Evolutionary conservation across 2,113 vertebrate species (phyloP), one percentile per base, ranked within the genome.

Genomic region (Zosterops lateralis): DNA sequence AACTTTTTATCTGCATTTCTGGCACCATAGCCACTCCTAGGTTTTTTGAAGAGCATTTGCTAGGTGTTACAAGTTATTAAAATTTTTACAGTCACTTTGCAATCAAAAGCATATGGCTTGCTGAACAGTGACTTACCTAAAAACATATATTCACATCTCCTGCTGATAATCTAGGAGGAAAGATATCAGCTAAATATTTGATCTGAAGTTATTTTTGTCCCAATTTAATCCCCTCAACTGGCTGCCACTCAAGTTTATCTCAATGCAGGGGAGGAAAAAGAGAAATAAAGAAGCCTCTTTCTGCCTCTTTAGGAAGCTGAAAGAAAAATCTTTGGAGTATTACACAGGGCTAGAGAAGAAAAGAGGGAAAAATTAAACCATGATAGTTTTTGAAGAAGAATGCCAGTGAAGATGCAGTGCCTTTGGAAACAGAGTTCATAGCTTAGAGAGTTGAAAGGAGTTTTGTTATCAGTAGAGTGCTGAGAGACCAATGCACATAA

Each of bases 201-300:
- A 90, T 92, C 64, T 81, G 68, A 57, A 94, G 57, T 84, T 93
- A 93, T 86, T 94, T 96, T 94, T 78, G 75, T 92, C 65, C 57
- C 13, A 32, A 71, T 93, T 95, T 84, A 94, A 95, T 96, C 51
- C 64, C 47, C 53, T 62, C 53, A 51, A 74, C 56, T n/a, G n/a
- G 12, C 61, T 84, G 79, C 72, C 65, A 61, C 65, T 93, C 67
- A 89, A 42, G 57, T 94, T 83, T 86, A 60, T 58, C 77, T 95
- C 42, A 40, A 32, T 51, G 29, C 28, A 85, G 36, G 34, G 32
- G 18, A 84, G 16, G 67, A 68, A 89, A 87, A 47, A 32, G 16
- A 58, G 66, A 77, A 72, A 81, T 9, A 74, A 26, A 93, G 68
- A 76, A 93, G 68, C 67, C 53, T 90, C 36, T 88, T 92, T 93